Percentiles rank a stretch among this genome's conserved stretches.
Evolutionary conservation across 1,140 invertebrate genomes (phyloP).

Genomic region (Phortica variegata): DNA sequence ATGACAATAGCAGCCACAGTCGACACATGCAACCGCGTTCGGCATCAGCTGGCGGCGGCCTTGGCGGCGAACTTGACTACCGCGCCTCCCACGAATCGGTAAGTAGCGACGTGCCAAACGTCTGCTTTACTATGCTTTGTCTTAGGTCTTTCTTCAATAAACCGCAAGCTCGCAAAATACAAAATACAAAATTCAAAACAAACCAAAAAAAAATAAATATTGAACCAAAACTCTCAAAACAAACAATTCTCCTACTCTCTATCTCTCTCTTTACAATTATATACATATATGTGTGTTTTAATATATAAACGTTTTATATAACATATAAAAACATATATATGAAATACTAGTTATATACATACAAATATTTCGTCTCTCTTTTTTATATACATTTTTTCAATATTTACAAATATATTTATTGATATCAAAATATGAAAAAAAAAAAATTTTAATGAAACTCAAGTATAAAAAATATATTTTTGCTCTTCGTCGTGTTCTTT

Average conservation of each 20-base stretch:
- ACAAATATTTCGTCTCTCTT: slow-evolving; percentile 22
- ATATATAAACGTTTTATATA: too few species aligned
- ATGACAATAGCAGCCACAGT: slow-evolving; percentile 65
- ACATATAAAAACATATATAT: slow-evolving; percentile 5
- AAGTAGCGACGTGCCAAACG: slow-evolving; percentile 58
- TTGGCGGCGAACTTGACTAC: slow-evolving; percentile 75
- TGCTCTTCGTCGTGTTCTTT: slow-evolving; percentile 58
- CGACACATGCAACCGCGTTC: slow-evolving; percentile 58
- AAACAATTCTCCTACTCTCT: not conserved
- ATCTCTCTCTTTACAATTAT: too few species aligned
- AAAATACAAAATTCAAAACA: slow-evolving; percentile 2
- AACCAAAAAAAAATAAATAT: not conserved
- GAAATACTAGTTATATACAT: slow-evolving; percentile 8
- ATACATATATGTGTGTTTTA: too few species aligned
- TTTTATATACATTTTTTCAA: slow-evolving; percentile 24
- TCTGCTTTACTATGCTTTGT: too few species aligned
- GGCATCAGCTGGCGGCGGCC: slow-evolving; percentile 69
- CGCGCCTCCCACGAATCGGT: slow-evolving; percentile 79
- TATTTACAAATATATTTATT: slow-evolving; percentile 30
- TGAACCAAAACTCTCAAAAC: not conserved
- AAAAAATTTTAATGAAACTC: slow-evolving; percentile 22
- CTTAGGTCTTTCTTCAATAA: not conserved
- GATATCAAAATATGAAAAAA: slow-evolving; percentile 16
- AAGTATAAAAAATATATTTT: slow-evolving; percentile 46
- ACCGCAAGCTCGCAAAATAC: not conserved